Base-by-base conservation (phyloP, 2,888 invertebrate genomes). In the Thelaira solivaga region DNA sequence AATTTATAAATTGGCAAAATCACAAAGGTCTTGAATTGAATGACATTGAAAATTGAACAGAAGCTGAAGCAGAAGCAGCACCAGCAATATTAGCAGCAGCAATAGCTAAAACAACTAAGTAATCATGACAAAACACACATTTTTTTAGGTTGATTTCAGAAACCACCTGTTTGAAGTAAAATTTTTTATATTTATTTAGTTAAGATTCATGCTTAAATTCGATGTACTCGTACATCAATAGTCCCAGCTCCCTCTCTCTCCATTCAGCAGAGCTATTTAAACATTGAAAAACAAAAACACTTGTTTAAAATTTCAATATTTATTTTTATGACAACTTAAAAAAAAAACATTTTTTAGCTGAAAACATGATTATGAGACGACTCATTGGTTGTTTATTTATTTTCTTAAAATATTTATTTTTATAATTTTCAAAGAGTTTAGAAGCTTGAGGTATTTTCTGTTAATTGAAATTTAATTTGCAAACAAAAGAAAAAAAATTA, bases 1-100 rank as follows among this genome's bases (percentile, higher is more conserved):
- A 73, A 7, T 45, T 57, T 64, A 24, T 2, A 77, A 76, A 61
- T 74, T 78, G 78, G 69, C 74, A 78, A 59, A 41, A 55, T 65
- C 65, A 74, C 74, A 78, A 61, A 43, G 64, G 59, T 69, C 47
- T 64, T 69, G 26, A 41, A 39, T 51, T 41, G n/a, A 55, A 53
- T 29, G 29, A 18, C 26, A 13, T 34, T 11, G 26, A 24, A 5
- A 10, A 22, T 4, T n/a, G 5, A 10, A 20, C 43, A 45, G 20
- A 22, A 18, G 8, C 29, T 39, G 13, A 26, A 11, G 10, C 4
- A 36, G 24, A n/a, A 20, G 57, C 29, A 29, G 18, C 36, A 20
- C 24, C 68, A 57, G 16, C 31, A 59, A 13, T 24, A n/a, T n/a
- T n/a, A 18, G 8, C 29, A 49, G 13, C 18, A 11, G 10, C 4